These are phyloP conservation scores for Falco punctatus DNA, from an alignment of 2,113 vertebrate species.

Conservation along the genomic window DNA sequence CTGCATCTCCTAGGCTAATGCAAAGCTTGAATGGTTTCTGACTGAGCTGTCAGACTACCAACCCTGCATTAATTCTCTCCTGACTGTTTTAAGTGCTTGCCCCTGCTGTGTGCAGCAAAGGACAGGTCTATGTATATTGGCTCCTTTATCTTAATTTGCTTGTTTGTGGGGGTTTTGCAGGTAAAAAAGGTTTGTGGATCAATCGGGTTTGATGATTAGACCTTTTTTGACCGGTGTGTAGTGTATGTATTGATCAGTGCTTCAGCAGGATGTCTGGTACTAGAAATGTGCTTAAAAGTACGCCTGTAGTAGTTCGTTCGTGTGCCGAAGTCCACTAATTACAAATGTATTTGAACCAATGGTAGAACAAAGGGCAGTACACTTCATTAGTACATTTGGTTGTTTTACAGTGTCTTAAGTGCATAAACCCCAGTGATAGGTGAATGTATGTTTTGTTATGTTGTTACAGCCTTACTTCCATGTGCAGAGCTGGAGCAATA, in stretches of 20 bases:
- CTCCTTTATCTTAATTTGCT: background rate
- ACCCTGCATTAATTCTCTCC: background rate
- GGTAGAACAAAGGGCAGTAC: background rate
- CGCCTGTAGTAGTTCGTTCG: background rate
- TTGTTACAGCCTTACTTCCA: constrained; percentile 93
- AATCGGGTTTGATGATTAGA: background rate
- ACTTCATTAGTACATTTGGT: background rate
- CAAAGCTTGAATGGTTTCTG: background rate
- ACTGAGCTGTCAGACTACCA: background rate
- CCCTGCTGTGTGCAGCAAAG: background rate
- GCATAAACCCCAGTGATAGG: background rate
- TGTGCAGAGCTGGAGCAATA: constrained; percentile 98
- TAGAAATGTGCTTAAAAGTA: background rate
- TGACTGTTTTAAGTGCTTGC: background rate
- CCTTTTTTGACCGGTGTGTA: background rate
- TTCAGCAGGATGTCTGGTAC: background rate
- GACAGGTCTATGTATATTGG: background rate
- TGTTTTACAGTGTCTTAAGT: background rate
- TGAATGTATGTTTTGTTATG: constrained; percentile 28
- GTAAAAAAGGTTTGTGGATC: background rate
- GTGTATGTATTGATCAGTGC: background rate
- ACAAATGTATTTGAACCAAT: background rate
- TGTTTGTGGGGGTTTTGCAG: background rate
- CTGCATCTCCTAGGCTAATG: background rate
- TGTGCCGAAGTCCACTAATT: background rate